Evolutionary conservation across 1,140 invertebrate species (phyloP).

Genomic region (Cyphomyrmex costatus): DNA sequence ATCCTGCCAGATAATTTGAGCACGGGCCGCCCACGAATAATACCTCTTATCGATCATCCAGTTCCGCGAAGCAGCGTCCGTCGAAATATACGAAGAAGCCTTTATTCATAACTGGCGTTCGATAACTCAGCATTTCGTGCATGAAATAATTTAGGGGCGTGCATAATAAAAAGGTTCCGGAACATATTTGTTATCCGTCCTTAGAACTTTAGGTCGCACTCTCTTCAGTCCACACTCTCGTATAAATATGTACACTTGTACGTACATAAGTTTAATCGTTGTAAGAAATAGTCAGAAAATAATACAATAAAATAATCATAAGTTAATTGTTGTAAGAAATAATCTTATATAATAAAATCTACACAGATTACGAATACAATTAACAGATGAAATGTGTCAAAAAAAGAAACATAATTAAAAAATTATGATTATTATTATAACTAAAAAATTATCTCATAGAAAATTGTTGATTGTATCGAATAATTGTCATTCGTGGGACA

Average conservation of each 20-base stretch:
- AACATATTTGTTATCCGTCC: slow-evolving; percentile 5
- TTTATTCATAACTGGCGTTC: slow-evolving; percentile 55
- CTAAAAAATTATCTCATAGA: neutral
- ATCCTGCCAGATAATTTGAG: slow-evolving; percentile 67
- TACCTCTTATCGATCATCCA: slow-evolving; percentile 74
- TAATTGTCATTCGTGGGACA: neutral
- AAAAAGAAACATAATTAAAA: neutral
- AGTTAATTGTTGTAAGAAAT: neutral
- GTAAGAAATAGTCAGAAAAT: neutral
- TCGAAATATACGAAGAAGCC: slow-evolving; percentile 54
- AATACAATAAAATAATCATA: no score
- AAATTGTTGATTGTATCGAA: neutral
- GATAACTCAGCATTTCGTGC: slow-evolving; percentile 48
- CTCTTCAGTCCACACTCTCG: neutral
- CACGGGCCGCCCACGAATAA: slow-evolving; percentile 58
- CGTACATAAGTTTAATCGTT: neutral
- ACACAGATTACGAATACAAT: neutral
- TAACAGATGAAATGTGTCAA: neutral
- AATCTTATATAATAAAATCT: neutral
- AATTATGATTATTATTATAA: neutral
- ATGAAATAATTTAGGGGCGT: slow-evolving; percentile 40
- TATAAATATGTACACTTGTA: neutral
- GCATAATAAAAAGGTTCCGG: slow-evolving; percentile 10
- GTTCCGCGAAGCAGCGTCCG: slow-evolving; percentile 65
- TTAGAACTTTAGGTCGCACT: neutral